Base-by-base conservation (phyloP, 2,113 vertebrate genomes). In the Sterna hirundo region DNA sequence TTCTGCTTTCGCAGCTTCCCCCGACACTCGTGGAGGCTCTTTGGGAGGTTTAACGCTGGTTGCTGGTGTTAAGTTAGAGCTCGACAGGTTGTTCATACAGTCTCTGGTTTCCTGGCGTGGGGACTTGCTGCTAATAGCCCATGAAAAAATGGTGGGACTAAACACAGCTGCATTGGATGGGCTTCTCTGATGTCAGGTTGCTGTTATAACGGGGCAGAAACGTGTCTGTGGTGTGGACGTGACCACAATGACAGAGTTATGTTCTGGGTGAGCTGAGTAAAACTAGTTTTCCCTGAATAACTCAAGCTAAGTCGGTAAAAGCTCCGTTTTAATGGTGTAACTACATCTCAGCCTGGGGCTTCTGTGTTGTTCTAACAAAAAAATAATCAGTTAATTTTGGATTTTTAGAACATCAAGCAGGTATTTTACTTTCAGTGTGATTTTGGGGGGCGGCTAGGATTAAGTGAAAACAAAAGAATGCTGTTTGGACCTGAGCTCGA, bases 1-100 rank as follows among this genome's bases (percentile, higher is more conserved):
- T 88, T 94, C 94, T 96, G 92, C 92, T 93, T 94, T 81, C 58
- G 30, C 76, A 25, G 46, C 95, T 93, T 91, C 68, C 61, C 27
- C 66, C 4, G 1, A 6, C 1, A 1, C 19, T 15, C 30, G 29
- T 2, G 42, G n/a, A 47, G 47, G 60, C 57, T 49, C 49, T 10
- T 3, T 9, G 51, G 21, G 49, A 76, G 21, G 4, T 44, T 62
- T 57, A 15, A 8, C 25, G 26, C 68, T 71, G 46, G 88, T 72
- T 0, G 0, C 22, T 60, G 80, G 38, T 16, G 90, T 84, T 55
- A 36, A 9, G 57, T 26, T 74, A 12, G 51, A 46, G 36, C n/a
- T 74, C 71, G 36, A 25, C 32, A 14, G 65, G 29, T 36, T 19
- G 2, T 9, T 61, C 12, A 0, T 26, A 20, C 25, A 14, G 49